Evolutionary conservation across 1,140 invertebrate species (phyloP), one percentile per base, ranked within the genome.

Genomic region (Oryctes rhinoceros): DNA sequence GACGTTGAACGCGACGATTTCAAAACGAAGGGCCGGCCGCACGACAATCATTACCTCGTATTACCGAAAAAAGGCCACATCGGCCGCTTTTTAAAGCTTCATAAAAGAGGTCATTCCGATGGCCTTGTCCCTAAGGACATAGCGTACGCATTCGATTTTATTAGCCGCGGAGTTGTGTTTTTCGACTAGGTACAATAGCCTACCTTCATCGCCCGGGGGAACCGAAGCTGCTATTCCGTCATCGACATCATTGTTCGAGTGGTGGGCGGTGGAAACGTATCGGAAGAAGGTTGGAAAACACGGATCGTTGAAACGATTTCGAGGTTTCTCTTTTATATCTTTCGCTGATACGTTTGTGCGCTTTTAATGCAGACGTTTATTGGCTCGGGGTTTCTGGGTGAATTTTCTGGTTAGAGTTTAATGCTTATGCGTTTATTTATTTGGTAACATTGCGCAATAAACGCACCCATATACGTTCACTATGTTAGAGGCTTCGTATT

Each of bases 1-100:
- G 53, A 59, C 15, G 53, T 18, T 59, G 53, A 59, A 59, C 53
- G 53, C n/a, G 53, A n/a, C 53, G 53, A 59, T 59, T 59, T 59
- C 53, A n/a, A 59, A 59, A 4, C 5, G 39, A 18, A 59, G 53
- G 53, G 15, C 53, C 39, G 39, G 9, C 1, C 53, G 53, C 15
- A 59, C 53, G 53, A 18, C 15, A 59, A 18, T 59, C 53, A 59
- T 59, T 59, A 59, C 53, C 53, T 18, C 53, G 53, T 18, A 18
- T 18, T 6, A 59, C 53, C 53, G 53, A 59, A 59, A 59, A 59
- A 59, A 59, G 53, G 18, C 53, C 53, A 59, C 53, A 59, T 59
- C 53, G 53, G 53, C 18, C 53, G 53, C n/a, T 18, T 59, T 59
- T 59, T 59, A 59, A 59, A 59, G 53, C 53, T 18, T 18, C n/a